Conservation (phyloP, 2,113 vertebrate species). For the Peromyscus californicus region DNA sequence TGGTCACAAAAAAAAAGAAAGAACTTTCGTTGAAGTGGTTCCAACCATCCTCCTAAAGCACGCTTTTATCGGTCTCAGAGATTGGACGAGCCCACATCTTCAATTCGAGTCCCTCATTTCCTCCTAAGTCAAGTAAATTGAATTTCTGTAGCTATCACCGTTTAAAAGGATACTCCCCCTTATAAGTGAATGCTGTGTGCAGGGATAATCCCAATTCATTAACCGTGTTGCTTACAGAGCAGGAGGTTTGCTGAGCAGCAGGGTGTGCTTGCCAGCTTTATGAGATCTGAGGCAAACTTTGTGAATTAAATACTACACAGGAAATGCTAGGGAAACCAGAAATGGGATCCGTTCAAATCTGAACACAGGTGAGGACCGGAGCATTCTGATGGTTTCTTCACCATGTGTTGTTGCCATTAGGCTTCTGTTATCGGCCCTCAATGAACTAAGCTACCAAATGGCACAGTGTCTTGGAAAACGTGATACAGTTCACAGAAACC, state of each 20-base stretch:
- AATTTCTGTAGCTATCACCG: constrained; percentile 76
- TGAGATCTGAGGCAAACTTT: constrained; percentile 72
- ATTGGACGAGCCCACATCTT: constrained; percentile 59
- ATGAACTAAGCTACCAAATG: background rate
- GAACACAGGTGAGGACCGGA: background rate
- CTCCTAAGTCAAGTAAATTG: constrained; percentile 83
- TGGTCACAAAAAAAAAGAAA: background rate
- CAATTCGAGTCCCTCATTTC: constrained; percentile 84
- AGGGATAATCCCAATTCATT: constrained; percentile 78
- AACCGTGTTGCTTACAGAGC: constrained; percentile 71
- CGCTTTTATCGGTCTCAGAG: constrained; percentile 48
- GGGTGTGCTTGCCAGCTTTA: constrained; percentile 62
- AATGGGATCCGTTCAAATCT: background rate
- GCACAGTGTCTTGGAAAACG: background rate
- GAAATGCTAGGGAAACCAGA: constrained; percentile 23
- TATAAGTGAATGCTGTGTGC: constrained; percentile 77
- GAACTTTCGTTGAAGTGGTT: constrained; percentile 7
- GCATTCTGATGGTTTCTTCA: background rate
- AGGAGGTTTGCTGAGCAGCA: constrained; percentile 66
- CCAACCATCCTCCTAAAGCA: constrained; percentile 57
- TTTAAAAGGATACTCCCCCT: constrained; percentile 76
- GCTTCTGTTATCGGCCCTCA: background rate
- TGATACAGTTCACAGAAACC: background rate
- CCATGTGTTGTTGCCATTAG: background rate
- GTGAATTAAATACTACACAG: constrained; percentile 66